phyloP scores from a whole-genome alignment of 2,888 invertebrate species.

The Sinhomidia bicolor region DNA sequence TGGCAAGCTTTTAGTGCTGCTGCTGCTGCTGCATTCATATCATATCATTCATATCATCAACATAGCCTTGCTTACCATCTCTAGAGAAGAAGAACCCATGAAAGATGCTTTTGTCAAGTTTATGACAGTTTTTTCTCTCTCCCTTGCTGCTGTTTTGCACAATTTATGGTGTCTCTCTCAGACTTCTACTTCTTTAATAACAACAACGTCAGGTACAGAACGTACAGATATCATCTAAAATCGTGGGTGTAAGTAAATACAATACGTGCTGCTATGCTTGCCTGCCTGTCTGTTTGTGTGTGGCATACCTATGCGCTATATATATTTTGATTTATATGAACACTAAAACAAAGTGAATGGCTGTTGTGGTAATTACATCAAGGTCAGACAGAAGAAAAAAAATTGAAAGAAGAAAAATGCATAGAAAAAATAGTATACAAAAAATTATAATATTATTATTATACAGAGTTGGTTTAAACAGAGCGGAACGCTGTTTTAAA shows the following conservation, averaged over 20 bases:
- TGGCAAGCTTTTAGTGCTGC: background rate
- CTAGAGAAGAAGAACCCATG: background rate
- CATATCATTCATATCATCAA: background rate
- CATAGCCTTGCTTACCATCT: background rate
- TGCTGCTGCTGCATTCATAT: too few relatives aligned
- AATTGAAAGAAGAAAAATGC: background rate
- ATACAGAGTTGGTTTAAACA: constrained; percentile 48
- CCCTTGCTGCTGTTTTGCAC: too few relatives aligned
- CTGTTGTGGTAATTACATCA: constrained; percentile 56
- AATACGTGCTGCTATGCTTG: too few relatives aligned
- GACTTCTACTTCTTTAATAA: too few relatives aligned
- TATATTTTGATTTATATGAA: background rate
- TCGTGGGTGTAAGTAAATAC: too few relatives aligned
- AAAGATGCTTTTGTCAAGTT: background rate
- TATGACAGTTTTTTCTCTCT: too few relatives aligned
- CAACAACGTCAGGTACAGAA: too few relatives aligned
- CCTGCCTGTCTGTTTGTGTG: too few relatives aligned
- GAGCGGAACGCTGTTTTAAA: constrained; percentile 43
- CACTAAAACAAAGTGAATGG: background rate
- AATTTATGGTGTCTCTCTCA: too few relatives aligned
- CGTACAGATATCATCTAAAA: too few relatives aligned
- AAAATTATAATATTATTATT: background rate
- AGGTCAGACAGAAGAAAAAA: constrained; percentile 41
- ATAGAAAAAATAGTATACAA: background rate
- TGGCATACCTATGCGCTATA: background rate